These are phyloP conservation scores for Notodromas monacha DNA, from an alignment of 2,888 invertebrate species.

Conservation along the genomic window DNA sequence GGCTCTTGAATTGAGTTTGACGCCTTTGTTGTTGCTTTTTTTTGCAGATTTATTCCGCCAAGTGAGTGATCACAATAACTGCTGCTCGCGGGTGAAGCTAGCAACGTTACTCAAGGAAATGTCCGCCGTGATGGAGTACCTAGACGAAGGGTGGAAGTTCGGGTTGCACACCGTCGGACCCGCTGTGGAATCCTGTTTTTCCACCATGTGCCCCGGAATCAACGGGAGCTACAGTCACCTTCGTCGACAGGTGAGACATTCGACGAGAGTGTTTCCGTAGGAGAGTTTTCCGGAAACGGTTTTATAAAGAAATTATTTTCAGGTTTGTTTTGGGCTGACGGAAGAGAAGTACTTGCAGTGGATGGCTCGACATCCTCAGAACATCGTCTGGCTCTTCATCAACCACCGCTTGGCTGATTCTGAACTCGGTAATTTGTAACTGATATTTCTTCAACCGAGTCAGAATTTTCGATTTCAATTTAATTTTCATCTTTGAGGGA, in stretches of 20 bases:
- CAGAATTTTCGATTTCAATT: too few relatives aligned
- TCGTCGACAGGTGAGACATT: slow-evolving; percentile 12
- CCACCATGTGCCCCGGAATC: too few relatives aligned
- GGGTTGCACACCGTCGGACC: slow-evolving; percentile 26
- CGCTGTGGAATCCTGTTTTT: slow-evolving; percentile 37
- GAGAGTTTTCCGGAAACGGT: slow-evolving; percentile 27
- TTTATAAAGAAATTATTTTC: too few relatives aligned
- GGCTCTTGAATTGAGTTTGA: slow-evolving; percentile 35
- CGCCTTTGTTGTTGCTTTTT: slow-evolving; percentile 18
- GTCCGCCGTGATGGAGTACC: slow-evolving; percentile 24
- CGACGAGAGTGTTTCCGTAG: too few relatives aligned
- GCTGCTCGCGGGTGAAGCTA: slow-evolving; percentile 28
- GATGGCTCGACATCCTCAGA: slow-evolving; percentile 27
- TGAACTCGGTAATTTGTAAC: too few relatives aligned
- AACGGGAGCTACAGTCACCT: too few relatives aligned
- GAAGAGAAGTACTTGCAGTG: slow-evolving; percentile 32
- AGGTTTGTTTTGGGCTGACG: slow-evolving; percentile 29
- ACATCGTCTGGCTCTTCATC: slow-evolving; percentile 30
- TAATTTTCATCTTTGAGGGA: too few relatives aligned
- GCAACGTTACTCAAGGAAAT: slow-evolving; percentile 27
- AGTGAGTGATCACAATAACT: slow-evolving; percentile 38
- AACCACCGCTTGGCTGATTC: too few relatives aligned
- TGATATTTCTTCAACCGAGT: too few relatives aligned
- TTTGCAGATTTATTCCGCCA: slow-evolving; percentile 30
- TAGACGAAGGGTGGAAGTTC: slow-evolving; percentile 28